Evolutionary conservation across 2,797 vertebrate genomes (phyloP), one percentile per base, ranked within the genome.

Genomic region (Psittacula echo): DNA sequence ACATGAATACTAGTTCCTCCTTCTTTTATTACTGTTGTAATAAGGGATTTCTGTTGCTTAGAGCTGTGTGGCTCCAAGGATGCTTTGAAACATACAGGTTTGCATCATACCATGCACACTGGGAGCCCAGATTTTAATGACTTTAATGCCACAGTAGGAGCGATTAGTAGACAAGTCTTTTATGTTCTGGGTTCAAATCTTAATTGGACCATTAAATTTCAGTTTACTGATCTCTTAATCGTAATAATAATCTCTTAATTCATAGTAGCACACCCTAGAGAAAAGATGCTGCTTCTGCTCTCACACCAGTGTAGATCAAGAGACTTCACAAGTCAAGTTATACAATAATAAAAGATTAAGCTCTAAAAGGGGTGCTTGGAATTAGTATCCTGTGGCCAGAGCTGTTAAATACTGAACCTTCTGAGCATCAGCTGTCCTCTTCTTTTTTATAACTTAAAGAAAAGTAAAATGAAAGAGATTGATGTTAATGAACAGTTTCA

Each of bases 51-150:
- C 2, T n/a, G 41, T 32, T 72, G 44, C 76, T 30, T 41, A 6
- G 45, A 39, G 60, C 58, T 66, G 42, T 9, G 7, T 4, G 48
- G 44, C 37, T 65, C 65, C 10, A 13, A 45, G 58, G 34, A 7
- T 65, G 74, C 44, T 93, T 62, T 82, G 64, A 39, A 82, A 21
- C 11, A 3, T 6, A 4, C 4, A 3, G 42, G 18, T 66, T 66
- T 87, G 39, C n/a, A 5, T 77, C 65, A 8, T 10, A 9, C 39
- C 53, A 0, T 5, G 32, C 48, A 5, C 30, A 0, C 12, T 0
- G 1, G 60, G 34, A 79, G 45, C 54, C 37, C 77, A 83, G 51
- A 14, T 41, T 32, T 51, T 4, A 6, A 13, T 13, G 66, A 54
- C 53, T 86, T 76, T 56, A 60, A 10, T 22, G 64, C 30, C 39